These are phyloP conservation scores for Progne subis DNA, from an alignment of 2,113 vertebrate species.

Conservation along the genomic window DNA sequence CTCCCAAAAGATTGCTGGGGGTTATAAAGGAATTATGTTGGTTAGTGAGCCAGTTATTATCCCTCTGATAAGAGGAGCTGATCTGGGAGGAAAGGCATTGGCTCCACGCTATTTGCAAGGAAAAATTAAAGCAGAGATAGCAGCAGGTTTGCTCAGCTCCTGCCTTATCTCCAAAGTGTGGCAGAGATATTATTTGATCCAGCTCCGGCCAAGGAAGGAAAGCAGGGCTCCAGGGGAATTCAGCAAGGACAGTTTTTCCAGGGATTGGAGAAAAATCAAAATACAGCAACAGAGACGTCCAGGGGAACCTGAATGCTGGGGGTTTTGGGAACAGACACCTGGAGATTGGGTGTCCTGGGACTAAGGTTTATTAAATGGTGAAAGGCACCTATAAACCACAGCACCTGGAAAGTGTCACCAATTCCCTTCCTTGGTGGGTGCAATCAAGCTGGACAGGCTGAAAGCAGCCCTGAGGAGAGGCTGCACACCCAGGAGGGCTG, in stretches of 20 bases:
- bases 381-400: not conserved
- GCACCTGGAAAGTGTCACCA: not conserved
- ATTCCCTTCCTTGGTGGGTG: not conserved
- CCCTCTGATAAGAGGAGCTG: constrained; percentile 41
- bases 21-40: constrained; percentile 34
- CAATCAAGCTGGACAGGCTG: not conserved
- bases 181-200: not conserved
- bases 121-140: constrained; percentile 41
- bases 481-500: not conserved
- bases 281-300: not conserved
- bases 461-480: not conserved
- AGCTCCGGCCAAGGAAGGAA: not conserved
- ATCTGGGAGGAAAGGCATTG: not conserved
- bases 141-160: constrained; percentile 5
- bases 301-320: rapidly evolving
- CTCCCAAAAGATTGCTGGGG: constrained; percentile 16
- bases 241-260: not conserved
- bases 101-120: constrained; percentile 1
- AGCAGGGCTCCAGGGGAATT: not conserved
- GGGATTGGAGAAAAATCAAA: not conserved
- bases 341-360: not conserved
- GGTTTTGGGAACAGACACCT: not conserved
- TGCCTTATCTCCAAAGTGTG: constrained; percentile 7
- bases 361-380: rapidly evolving
- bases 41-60: constrained; percentile 54